phyloP scores from a whole-genome alignment of 30 jellyfish, hydroid and myxozoan genomes.

The Aurelia coerulea region DNA sequence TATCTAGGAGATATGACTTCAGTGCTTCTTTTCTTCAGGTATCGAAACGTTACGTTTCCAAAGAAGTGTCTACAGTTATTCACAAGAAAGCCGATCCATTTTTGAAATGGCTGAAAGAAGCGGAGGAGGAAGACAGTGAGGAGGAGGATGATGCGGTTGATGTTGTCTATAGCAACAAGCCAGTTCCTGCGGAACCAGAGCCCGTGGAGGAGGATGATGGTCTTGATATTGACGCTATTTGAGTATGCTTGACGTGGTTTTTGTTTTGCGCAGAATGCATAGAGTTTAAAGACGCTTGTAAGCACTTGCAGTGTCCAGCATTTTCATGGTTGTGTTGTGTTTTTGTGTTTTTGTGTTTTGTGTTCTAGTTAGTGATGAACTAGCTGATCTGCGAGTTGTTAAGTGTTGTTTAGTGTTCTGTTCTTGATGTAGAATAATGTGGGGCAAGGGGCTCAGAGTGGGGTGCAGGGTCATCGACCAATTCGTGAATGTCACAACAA shows the following conservation, averaged over 20 bases:
- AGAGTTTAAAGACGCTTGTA: neutral
- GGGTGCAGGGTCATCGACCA: no score
- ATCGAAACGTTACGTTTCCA: conserved; percentile 88
- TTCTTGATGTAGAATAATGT: no score
- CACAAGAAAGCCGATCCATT: conserved; percentile 96
- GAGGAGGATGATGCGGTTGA: conserved; percentile 94
- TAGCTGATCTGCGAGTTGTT: neutral
- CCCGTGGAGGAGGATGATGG: conserved; percentile 73
- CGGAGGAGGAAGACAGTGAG: conserved; percentile 96
- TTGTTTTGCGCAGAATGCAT: neutral
- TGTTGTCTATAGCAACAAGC: conserved; percentile 84
- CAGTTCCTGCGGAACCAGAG: conserved; percentile 66
- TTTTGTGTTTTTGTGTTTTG: neutral
- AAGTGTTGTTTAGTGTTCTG: neutral
- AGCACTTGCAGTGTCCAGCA: no score
- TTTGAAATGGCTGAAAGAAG: conserved; percentile 95
- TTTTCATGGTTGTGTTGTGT: neutral
- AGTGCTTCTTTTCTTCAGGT: conserved; percentile 43
- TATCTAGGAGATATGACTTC: no score
- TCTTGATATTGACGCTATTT: conserved; percentile 80
- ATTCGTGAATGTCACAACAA: no score
- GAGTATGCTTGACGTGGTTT: neutral
- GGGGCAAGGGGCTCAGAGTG: no score
- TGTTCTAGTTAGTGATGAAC: neutral
- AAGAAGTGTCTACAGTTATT: conserved; percentile 76